phyloP scores from a whole-genome alignment of 2,113 vertebrate species.

The Oryzias melastigma region DNA sequence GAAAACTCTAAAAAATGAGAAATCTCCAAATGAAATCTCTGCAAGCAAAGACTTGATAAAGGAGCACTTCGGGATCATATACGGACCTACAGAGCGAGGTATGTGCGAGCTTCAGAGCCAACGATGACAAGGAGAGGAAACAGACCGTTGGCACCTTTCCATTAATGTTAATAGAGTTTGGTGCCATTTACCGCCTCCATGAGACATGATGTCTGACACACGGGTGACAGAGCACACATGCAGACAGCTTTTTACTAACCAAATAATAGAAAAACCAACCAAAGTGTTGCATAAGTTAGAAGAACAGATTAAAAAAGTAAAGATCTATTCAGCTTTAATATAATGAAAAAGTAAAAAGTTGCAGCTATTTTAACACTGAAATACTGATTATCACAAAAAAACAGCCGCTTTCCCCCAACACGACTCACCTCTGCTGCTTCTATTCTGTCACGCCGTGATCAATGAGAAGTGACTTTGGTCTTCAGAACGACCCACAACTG shows the following conservation, averaged over 20 bases:
- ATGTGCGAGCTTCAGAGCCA: conserved; percentile 17
- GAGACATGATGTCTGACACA: conserved; percentile 33
- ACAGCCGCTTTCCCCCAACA: conserved; percentile 15
- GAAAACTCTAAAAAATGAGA: neutral
- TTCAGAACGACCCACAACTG: conserved; percentile 55
- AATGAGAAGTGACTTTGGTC: conserved; percentile 65
- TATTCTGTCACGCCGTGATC: conserved; percentile 35
- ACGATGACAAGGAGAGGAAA: conserved; percentile 59
- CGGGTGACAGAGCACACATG: conserved; percentile 23
- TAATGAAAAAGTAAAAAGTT: no score
- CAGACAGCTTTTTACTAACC: conserved; percentile 9
- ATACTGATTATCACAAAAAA: conserved; percentile 35
- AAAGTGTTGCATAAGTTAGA: neutral
- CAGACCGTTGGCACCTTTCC: conserved; percentile 52
- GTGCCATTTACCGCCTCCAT: conserved; percentile 42
- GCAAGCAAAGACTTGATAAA: conserved; percentile 5
- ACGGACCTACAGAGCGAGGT: conserved; percentile 20
- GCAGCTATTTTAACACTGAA: no score
- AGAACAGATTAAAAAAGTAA: neutral
- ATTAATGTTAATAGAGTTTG: conserved; percentile 59
- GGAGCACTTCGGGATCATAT: conserved; percentile 7
- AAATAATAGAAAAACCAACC: neutral
- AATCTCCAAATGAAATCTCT: neutral
- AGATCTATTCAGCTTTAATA: no score
- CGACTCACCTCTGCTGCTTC: conserved; percentile 49